Conservation (phyloP, 2,888 invertebrate genomes). For the Eristalis arbustorum region DNA sequence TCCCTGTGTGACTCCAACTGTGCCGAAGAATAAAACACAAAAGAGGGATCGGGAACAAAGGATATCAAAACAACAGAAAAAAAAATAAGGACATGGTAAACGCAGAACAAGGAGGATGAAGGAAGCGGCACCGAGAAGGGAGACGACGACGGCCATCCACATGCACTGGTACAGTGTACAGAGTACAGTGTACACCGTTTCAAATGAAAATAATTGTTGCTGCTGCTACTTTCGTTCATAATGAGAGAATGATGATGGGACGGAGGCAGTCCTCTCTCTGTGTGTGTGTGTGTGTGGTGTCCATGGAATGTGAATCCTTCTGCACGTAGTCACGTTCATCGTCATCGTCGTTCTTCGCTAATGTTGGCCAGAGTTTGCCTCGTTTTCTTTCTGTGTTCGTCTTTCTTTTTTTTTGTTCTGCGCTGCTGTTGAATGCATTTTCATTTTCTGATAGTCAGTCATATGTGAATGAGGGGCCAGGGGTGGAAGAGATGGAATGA, state of each 20-base stretch:
- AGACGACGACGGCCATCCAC: neutral
- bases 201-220: conserved; percentile 58
- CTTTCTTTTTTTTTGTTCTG: neutral
- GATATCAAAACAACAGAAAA: conserved; percentile 35
- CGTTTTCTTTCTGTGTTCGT: neutral
- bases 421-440: conserved; percentile 30
- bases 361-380: conserved; percentile 30
- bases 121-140: conserved; percentile 10
- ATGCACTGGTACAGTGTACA: no score
- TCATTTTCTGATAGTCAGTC: neutral
- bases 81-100: conserved; percentile 56
- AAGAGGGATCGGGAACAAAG: conserved; percentile 43
- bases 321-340: conserved; percentile 52
- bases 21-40: no score
- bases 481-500: neutral
- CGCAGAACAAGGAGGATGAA: conserved; percentile 36
- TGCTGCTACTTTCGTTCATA: conserved; percentile 55
- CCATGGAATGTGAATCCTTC: conserved; percentile 37
- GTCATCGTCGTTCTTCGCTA: conserved; percentile 34
- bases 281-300: neutral
- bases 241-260: conserved; percentile 48
- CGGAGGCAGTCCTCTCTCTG: no score
- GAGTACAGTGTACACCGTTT: conserved; percentile 27
- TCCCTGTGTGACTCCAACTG: neutral
- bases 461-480: neutral